These are phyloP conservation scores for Aurelia sp. DNA, from an alignment of 30 jellyfish, hydroid and myxozoan species.

Conservation along the genomic window DNA sequence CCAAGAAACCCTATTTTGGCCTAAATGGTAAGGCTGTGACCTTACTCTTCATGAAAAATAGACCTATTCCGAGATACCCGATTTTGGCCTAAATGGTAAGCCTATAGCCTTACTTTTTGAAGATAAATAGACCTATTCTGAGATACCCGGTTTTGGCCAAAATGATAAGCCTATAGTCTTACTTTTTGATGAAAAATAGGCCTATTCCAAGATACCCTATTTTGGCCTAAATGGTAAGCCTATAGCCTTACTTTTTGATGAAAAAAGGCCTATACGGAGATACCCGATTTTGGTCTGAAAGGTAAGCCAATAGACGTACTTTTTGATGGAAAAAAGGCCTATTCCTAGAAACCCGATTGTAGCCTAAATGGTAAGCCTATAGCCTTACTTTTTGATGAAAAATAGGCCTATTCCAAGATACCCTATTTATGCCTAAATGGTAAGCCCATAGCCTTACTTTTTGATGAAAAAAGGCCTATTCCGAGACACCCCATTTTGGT, in stretches of 20 bases:
- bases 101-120: too few relatives aligned
- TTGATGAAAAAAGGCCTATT: too few relatives aligned
- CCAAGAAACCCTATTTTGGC: too few relatives aligned
- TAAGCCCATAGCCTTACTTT: not conserved
- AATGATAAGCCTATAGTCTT: too few relatives aligned
- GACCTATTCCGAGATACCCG: too few relatives aligned
- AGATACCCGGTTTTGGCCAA: not conserved
- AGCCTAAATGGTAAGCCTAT: not conserved
- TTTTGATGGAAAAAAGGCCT: not conserved
- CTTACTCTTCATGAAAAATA: too few relatives aligned
- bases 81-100: too few relatives aligned
- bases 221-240: too few relatives aligned
- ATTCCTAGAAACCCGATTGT: not conserved
- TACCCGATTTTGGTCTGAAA: not conserved
- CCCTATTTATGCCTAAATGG: not conserved
- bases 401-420: not conserved
- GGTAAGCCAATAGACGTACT: not conserved
- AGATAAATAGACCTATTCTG: too few relatives aligned
- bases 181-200: too few relatives aligned
- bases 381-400: not conserved
- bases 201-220: too few relatives aligned
- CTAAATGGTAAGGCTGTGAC: too few relatives aligned
- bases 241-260: not conserved
- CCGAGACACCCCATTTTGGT: not conserved
- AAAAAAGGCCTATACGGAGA: not conserved